Conservation (phyloP, 2,113 vertebrate genomes). For the Irena cyanogastra region DNA sequence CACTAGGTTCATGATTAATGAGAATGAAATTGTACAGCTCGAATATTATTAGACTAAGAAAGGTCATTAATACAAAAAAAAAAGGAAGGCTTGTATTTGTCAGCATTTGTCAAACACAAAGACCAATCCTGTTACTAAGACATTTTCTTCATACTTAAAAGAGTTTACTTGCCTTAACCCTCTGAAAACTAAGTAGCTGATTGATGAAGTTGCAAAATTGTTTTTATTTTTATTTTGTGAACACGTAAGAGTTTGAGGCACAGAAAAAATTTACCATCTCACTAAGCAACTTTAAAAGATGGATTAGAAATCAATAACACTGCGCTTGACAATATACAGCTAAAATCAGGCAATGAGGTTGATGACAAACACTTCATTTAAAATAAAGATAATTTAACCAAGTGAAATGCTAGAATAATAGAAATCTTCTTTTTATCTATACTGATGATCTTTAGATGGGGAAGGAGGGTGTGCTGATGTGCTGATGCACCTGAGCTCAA, state of each 20-base stretch:
- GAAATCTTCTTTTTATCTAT: not conserved
- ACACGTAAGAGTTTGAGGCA: not conserved
- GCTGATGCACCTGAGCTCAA: not conserved
- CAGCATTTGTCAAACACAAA: not conserved
- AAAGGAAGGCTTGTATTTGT: not conserved
- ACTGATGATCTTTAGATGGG: not conserved
- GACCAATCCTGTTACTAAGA: not conserved
- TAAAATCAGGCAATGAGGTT: not conserved
- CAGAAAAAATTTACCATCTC: not conserved
- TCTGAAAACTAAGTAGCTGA: not conserved
- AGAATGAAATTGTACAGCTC: not conserved
- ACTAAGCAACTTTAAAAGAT: not conserved
- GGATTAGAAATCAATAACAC: not conserved
- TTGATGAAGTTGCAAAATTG: not conserved
- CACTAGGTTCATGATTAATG: not conserved
- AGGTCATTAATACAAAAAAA: not conserved
- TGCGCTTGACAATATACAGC: not conserved
- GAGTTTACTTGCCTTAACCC: not conserved
- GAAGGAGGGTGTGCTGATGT: rapidly evolving
- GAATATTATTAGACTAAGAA: not conserved
- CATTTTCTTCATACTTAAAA: not conserved
- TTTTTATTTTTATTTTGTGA: not conserved
- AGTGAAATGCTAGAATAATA: not conserved
- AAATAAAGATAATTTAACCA: not conserved
- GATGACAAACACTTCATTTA: not conserved